Conservation (phyloP, 2,888 invertebrate species). For the Phrixothrix hirtus region DNA sequence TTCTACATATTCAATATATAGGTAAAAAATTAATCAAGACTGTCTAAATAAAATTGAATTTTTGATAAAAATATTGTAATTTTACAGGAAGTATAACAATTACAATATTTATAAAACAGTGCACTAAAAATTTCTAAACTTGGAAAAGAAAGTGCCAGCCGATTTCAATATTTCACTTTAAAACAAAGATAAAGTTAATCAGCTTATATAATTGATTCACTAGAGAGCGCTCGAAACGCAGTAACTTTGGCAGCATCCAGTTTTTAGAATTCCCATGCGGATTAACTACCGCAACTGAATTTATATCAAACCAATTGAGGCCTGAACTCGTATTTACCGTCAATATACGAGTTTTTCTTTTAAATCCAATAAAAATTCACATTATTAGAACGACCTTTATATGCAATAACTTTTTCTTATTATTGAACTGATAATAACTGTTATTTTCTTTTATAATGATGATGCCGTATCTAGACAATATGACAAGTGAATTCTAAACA, state of each 20-base stretch:
- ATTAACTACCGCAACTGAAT: constrained; percentile 13
- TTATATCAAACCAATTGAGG: constrained; percentile 16
- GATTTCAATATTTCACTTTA: constrained; percentile 16
- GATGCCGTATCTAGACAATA: constrained; percentile 26
- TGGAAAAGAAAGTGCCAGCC: background rate
- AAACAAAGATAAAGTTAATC: constrained; percentile 25
- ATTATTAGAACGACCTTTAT: constrained; percentile 12
- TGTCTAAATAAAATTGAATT: constrained; percentile 10
- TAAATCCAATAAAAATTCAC: constrained; percentile 14
- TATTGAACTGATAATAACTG: background rate
- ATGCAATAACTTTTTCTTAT: constrained; percentile 17
- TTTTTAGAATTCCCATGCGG: constrained; percentile 25
- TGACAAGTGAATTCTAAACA: constrained; percentile 25
- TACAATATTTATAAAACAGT: background rate
- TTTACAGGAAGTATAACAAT: background rate
- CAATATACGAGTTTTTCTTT: constrained; percentile 15
- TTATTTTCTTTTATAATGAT: constrained; percentile 7
- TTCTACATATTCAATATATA: too few species aligned
- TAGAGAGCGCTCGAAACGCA: constrained; percentile 13
- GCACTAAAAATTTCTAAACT: too few species aligned
- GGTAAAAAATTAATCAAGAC: too few species aligned
- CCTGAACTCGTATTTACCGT: constrained; percentile 7
- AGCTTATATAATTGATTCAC: constrained; percentile 23
- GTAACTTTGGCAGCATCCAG: constrained; percentile 17
- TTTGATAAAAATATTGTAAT: constrained; percentile 8